Conservation (phyloP, 2,113 vertebrate genomes). For the Henicopernis longicauda region DNA sequence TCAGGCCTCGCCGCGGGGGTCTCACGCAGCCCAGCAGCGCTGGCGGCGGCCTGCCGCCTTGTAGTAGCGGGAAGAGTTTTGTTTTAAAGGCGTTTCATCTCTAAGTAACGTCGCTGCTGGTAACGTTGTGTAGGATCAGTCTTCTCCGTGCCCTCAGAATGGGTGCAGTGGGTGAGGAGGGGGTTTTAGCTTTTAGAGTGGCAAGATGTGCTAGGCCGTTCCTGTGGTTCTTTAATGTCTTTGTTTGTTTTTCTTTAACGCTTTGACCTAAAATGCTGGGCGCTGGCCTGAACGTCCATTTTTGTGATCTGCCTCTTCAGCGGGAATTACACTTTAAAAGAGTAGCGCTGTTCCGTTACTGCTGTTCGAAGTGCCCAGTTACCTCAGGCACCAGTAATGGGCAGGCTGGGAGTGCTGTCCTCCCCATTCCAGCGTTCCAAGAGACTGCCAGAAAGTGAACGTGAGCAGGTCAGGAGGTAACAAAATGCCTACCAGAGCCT, state of each 20-base stretch:
- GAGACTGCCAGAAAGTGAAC: background rate
- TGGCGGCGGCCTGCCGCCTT: no score
- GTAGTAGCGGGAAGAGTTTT: background rate
- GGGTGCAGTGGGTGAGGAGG: fast-evolving
- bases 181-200: no score
- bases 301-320: background rate
- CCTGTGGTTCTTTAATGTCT: background rate
- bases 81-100: fast-evolving
- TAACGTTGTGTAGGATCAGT: background rate
- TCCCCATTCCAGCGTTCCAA: fast-evolving
- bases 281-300: fast-evolving
- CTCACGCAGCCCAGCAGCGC: fast-evolving
- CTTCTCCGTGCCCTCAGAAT: fast-evolving
- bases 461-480: background rate
- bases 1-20: no score
- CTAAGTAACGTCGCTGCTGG: fast-evolving
- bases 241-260: background rate
- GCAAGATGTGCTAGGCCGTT: fast-evolving
- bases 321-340: background rate
- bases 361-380: background rate
- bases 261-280: background rate
- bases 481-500: background rate
- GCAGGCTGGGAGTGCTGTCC: fast-evolving
- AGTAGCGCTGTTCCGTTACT: fast-evolving
- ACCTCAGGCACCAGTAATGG: fast-evolving